Evolutionary conservation across 2,888 invertebrate genomes (phyloP).

Genomic region (Megastigmus dorsalis): DNA sequence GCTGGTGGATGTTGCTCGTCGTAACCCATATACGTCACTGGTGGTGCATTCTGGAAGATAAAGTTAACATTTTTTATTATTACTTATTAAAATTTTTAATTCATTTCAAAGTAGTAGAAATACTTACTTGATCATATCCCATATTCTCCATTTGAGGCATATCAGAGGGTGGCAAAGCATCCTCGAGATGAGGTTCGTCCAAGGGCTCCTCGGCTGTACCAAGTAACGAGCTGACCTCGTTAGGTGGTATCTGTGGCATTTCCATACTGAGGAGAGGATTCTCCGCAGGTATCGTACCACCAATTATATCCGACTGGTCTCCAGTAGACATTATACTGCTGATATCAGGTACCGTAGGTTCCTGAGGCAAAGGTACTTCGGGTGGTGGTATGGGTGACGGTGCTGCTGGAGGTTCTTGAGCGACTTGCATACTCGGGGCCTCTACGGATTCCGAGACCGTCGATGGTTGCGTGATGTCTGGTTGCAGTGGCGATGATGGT

Average conservation of each 20-base stretch:
- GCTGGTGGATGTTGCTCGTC: slow-evolving; percentile 80
- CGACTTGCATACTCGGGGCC: slow-evolving; percentile 34
- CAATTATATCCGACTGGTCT: slow-evolving; percentile 65
- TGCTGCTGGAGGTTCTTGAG: slow-evolving; percentile 47
- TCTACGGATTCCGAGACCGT: slow-evolving; percentile 57
- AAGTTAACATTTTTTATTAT: background rate
- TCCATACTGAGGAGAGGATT: slow-evolving; percentile 68
- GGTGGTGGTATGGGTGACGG: slow-evolving; percentile 61
- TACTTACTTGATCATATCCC: slow-evolving; percentile 77
- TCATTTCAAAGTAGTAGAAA: slow-evolving; percentile 13
- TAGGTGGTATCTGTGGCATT: slow-evolving; percentile 69
- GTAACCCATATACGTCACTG: slow-evolving; percentile 84
- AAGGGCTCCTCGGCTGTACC: slow-evolving; percentile 62
- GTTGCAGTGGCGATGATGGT: slow-evolving; percentile 49
- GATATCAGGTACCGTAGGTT: slow-evolving; percentile 67
- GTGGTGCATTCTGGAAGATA: slow-evolving; percentile 64
- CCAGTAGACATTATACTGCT: slow-evolving; percentile 66
- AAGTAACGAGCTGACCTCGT: slow-evolving; percentile 66
- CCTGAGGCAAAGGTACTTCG: slow-evolving; percentile 66
- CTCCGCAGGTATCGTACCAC: slow-evolving; percentile 74
- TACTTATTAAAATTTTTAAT: too few relatives aligned
- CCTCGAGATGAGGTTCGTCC: slow-evolving; percentile 36
- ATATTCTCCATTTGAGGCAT: slow-evolving; percentile 78
- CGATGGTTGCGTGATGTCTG: slow-evolving; percentile 54
- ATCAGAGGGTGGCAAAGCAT: slow-evolving; percentile 39